Evolutionary conservation across 2,113 vertebrate genomes (phyloP), one percentile per base, ranked within the genome.

Genomic region (Mohoua ochrocephala): DNA sequence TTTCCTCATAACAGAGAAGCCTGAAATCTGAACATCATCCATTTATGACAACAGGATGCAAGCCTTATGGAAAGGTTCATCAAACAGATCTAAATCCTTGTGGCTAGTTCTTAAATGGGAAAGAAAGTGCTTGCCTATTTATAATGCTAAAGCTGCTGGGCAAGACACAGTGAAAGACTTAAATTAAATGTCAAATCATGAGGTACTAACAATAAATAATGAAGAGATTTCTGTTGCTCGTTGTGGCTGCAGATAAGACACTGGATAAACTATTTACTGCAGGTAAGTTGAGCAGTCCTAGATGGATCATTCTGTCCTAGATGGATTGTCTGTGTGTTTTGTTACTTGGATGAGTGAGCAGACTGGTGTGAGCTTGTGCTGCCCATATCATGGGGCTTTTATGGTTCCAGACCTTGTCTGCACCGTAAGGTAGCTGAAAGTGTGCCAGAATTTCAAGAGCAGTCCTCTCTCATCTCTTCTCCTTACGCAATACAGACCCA

Each of bases 171-270:
- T 67, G 74, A 54, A 85, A 93, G 87, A 93, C 93, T 96, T 95
- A 96, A 96, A 97, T 95, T 89, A 96, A 96, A 96, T 96, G 95
- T 90, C 95, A 84, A 52, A 71, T 95, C 75, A 94, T 52, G 82
- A 89, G 79, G 87, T 65, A 63, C 91, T 96, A 96, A 96, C 94
- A 95, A 73, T 95, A 95, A 97, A 91, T 94, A 96, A 97, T 90
- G 93, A 56, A 92, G 60, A 90, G 69, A 56, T 84, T 95, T 94
- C 84, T 75, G 15, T 94, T 97, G 94, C 93, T 91, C 89, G 82
- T 84, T 67, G 89, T 94, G 63, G 45, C 45, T 96, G 47, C 42
- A 44, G 82, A 67, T 54, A 95, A 97, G 91, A 53, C 93, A 83
- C 50, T 59, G 42, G 84, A 94, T 89, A 96, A 97, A 91, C 91